Evolutionary conservation across 1,140 invertebrate genomes (phyloP), one percentile per base, ranked within the genome.

Genomic region (Drosophila ohnishii): DNA sequence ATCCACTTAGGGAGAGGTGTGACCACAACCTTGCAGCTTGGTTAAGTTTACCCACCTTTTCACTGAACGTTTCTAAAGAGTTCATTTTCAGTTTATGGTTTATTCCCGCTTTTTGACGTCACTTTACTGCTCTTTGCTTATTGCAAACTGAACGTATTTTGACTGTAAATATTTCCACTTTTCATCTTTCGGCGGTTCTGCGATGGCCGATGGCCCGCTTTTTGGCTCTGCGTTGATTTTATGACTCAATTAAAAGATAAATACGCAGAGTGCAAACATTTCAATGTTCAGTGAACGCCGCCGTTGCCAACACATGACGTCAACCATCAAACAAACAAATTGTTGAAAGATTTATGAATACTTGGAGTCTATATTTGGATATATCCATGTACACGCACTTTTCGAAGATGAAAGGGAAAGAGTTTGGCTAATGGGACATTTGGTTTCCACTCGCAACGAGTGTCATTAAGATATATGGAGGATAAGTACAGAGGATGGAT

Each of bases 201-300:
- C 25, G n/a, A 1, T 37, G 59, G 48, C 14, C 47, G 47, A 37
- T 65, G 48, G 47, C 66, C 64, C 42, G 35, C 14, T 44, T 66
- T 73, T 62, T 40, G 61, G 42, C 40, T 35, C 14, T 45, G 74
- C 57, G 64, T 55, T 57, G 57, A 35, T 47, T 84, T 85, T 85
- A 85, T 85, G 82, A 86, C 62, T 86, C 82, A 86, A 87, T 86
- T 87, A 75, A 82, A 82, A 78, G 78, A 59, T 73, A 86, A 86
- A 82, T 81, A 87, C 69, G 61, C 50, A 45, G 39, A 75, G 58
- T 70, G 61, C 63, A 81, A 86, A 81, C 66, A 83, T 76, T 53
- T 65, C 47, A 55, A 64, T 77, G 63, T 60, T 69, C 51, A 42
- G 53, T 44, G 70, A 62, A 72, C 47, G 80, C 74, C 61, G 81